Base-by-base conservation (phyloP, 1,140 invertebrate species). In the Lepidostoma basale region DNA sequence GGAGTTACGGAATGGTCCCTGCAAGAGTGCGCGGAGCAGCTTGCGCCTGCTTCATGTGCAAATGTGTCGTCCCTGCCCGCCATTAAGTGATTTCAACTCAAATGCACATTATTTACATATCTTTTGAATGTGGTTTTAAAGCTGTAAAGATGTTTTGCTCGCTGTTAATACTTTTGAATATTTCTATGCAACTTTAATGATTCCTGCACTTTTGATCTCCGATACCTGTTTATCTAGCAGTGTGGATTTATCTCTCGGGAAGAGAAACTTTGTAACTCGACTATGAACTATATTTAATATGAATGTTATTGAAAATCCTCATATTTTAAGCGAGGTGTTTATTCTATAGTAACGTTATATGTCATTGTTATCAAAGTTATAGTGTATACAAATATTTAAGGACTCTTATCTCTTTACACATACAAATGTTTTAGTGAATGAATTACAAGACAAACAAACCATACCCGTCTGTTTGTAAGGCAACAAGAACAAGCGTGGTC, bases 241-340 rank as follows among this genome's bases (percentile, higher is more conserved):
- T 49, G 18, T 30, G 49, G 49, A 12, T 47, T 16, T 30, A 30
- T 28, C 16, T 54, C 49, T 54, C 20, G 14, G 12, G 23, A 16
- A 54, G 49, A 54, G 5, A 33, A 54, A 30, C 25, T 22, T 20
- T 20, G 20, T 47, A 10, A 49, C 25, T 49, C 9, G 25, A 49
- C 45, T 56, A 59, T 59, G n/a, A 49, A 49, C 45, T 56, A 59
- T 59, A 36, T 59, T 59, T 39, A 59, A 59, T 59, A 59, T 59
- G 54, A 40, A 59, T 59, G 54, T 59, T 59, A 59, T 59, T 59
- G n/a, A 40, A 54, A 39, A 59, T 59, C 54, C 54, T 59, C 54
- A 59, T 59, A 59, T 59, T 59, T 59, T 59, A 36, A 22, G 54
- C 54, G 54, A 59, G 54, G 54, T 39, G 22, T 59, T 59, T 59